Percentiles rank a stretch among this genome's conserved stretches.
Evolutionary conservation across 64 coral and sea anemone genomes (phyloP).

Genomic region (Dendronephthya gigantea): DNA sequence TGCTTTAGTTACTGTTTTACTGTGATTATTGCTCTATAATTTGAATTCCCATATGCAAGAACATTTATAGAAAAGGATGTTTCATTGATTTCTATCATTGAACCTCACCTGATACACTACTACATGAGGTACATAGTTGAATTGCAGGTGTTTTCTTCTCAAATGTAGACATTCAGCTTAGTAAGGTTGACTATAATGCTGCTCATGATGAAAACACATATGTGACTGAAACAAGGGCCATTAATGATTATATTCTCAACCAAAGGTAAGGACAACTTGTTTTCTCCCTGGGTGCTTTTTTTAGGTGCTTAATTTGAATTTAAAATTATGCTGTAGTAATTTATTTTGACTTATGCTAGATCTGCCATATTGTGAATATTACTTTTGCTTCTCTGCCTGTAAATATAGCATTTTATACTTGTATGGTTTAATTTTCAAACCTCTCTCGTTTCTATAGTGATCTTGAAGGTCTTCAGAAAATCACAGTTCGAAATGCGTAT

Average conservation of each 20-base stretch:
- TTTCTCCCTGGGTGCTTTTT: too few relatives aligned
- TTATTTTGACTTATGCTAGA: too few relatives aligned
- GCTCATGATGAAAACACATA: conserved; percentile 85
- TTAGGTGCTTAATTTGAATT: too few relatives aligned
- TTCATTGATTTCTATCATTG: background rate
- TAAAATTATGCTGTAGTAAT: too few relatives aligned
- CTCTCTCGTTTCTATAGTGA: conserved; percentile 45
- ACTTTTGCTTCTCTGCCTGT: background rate
- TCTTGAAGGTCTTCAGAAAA: conserved; percentile 77
- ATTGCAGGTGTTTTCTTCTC: background rate
- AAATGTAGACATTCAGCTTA: background rate
- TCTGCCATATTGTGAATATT: background rate
- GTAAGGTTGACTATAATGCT: conserved; percentile 2
- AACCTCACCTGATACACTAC: background rate
- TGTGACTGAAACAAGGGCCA: conserved; percentile 79
- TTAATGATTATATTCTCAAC: conserved; percentile 95
- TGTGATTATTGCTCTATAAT: too few relatives aligned
- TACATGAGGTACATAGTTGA: background rate
- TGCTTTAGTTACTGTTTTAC: background rate
- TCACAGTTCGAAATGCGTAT: conserved; percentile 82
- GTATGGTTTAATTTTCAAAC: background rate
- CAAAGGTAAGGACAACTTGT: too few relatives aligned
- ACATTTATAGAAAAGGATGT: background rate
- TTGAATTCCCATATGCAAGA: too few relatives aligned
- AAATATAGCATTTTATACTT: background rate